Base-by-base conservation (phyloP, 2,888 invertebrate species). In the Xestia rhomboidea region DNA sequence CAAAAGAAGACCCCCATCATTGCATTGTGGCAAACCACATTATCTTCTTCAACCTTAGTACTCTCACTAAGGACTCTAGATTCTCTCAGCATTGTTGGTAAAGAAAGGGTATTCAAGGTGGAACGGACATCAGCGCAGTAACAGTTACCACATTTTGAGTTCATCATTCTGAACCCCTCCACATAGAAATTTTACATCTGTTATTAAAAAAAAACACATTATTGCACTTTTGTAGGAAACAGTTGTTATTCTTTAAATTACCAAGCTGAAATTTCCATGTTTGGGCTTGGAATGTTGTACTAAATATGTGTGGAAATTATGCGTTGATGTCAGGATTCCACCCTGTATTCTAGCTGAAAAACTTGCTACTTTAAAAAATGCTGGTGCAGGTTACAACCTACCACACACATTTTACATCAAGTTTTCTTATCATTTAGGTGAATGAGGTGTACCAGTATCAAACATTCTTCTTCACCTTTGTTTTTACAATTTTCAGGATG, bases 401-500 rank as follows among this genome's bases (percentile, higher is more conserved):
- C 41, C 7, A 49, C 7, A 49, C 7, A 5, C n/a, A 13, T 54
- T 54, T 54, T 27, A 54, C 1, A 8, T 57, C 15, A 27, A 18
- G 8, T 38, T 38, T 63, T 63, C 24, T 5, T 38, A 11, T 34
- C 5, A 0, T 11, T 62, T 24, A 24, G 8, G 49, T 49, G 49
- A 60, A 30, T 30, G 30, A 30, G 10, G 30, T 30, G 18, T 63
- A 38, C 1, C 24, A 63, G 24, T 24, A 38, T 30, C 1, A 6
- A 54, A n/a, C 18, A 27, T n/a, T n/a, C 6, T 38, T 38, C 15
- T 11, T 49, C 1, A 49, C 15, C 2, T 27, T 27, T 15, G 11
- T 27, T 21, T 44, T n/a, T 34, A 0, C 11, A 2, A n/a, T 30
- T 54, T 92, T 51, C 86, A 95, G 94, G 92, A 93, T 82, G 92